Conservation (phyloP, 2,888 invertebrate species). For the Brachylomia viminalis region DNA sequence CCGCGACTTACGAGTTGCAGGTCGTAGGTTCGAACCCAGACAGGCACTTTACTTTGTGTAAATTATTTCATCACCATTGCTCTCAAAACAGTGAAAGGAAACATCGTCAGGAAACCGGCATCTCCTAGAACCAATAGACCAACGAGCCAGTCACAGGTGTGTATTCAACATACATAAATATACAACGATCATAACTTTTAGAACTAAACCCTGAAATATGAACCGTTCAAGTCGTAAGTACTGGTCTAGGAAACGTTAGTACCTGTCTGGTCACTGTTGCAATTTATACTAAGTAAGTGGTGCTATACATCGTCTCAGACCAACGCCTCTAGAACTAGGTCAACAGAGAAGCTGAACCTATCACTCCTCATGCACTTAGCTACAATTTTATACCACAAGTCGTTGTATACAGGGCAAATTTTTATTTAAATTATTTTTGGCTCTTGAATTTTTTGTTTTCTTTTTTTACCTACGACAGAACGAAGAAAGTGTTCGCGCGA, state of each 20-base stretch:
- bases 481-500: background rate
- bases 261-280: slow-evolving; percentile 59
- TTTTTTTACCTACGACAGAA: background rate
- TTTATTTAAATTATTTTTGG: background rate
- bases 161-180: slow-evolving; percentile 15
- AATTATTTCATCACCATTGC: no score
- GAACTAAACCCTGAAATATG: slow-evolving; percentile 32
- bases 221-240: slow-evolving; percentile 38
- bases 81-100: no score
- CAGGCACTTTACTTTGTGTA: no score
- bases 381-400: slow-evolving; percentile 20
- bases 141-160: slow-evolving; percentile 15
- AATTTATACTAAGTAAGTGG: slow-evolving; percentile 62
- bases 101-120: no score
- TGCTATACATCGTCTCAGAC: slow-evolving; percentile 43
- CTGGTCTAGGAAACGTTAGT: slow-evolving; percentile 35
- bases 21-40: no score
- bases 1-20: no score
- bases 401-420: background rate
- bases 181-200: slow-evolving; percentile 30
- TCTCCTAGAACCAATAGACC: background rate
- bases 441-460: background rate
- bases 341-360: slow-evolving; percentile 35
- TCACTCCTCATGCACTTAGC: slow-evolving; percentile 39
- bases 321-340: slow-evolving; percentile 46